Conservation (phyloP, 2,113 vertebrate species). For the Triplophysa dalaica region DNA sequence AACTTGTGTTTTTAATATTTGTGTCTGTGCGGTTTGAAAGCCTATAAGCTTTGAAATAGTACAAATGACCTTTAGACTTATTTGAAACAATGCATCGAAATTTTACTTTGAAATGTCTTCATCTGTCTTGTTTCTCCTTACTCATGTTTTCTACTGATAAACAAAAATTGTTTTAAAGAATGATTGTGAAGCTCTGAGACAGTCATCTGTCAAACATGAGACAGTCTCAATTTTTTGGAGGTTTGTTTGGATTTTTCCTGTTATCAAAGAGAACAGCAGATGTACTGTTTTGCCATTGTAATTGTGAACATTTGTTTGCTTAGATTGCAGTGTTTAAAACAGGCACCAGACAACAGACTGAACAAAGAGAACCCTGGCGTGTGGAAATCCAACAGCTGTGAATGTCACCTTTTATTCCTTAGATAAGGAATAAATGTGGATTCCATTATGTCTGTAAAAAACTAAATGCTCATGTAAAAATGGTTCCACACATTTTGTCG, state of each 20-base stretch:
- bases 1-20: background rate
- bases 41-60: background rate
- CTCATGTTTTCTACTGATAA: background rate
- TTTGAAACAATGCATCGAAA: too few relatives aligned
- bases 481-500: too few relatives aligned
- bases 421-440: background rate
- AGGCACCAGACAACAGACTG: background rate
- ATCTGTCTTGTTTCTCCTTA: background rate
- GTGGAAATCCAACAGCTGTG: background rate
- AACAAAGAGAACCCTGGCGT: background rate
- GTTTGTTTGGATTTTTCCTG: background rate
- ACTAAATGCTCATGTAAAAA: background rate
- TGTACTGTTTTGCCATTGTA: slow-evolving; percentile 1
- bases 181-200: background rate
- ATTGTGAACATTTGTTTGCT: background rate
- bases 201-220: background rate
- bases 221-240: background rate
- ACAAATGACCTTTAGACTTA: background rate
- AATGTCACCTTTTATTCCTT: background rate
- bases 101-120: too few relatives aligned
- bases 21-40: background rate
- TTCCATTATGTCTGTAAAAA: background rate
- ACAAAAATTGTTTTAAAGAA: background rate
- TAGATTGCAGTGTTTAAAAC: background rate
- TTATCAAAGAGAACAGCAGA: background rate